Evolutionary conservation across 2,113 vertebrate genomes (phyloP).

Genomic region (Ageneiosus marmoratus): DNA sequence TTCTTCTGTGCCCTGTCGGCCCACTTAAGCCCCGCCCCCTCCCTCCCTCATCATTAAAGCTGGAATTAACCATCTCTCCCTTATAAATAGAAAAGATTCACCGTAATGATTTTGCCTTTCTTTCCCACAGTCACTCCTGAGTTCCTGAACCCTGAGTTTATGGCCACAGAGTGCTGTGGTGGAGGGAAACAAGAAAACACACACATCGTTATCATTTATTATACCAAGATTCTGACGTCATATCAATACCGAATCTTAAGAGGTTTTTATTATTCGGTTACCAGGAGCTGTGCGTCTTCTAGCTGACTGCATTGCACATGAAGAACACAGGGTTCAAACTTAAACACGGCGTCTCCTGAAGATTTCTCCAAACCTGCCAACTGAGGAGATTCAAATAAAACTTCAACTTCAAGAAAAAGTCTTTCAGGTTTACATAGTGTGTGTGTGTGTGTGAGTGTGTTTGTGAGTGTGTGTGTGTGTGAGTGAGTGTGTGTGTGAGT

Average conservation of each 20-base stretch:
- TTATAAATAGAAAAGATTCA: too few species aligned
- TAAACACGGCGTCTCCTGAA: conserved; percentile 77
- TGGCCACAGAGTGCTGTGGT: conserved; percentile 81
- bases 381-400: conserved; percentile 62
- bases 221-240: not conserved
- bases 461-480: not conserved
- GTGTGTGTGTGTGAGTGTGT: not conserved
- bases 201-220: too few species aligned
- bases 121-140: conserved; percentile 89
- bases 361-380: conserved; percentile 70
- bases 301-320: conserved; percentile 85
- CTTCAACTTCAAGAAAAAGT: not conserved
- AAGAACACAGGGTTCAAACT: conserved; percentile 92
- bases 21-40: not conserved
- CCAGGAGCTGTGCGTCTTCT: conserved; percentile 87
- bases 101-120: conserved; percentile 88
- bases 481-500: not conserved
- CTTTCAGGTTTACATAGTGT: not conserved
- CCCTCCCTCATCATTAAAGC: not conserved
- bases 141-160: conserved; percentile 91
- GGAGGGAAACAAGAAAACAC: not conserved
- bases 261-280: conserved; percentile 59
- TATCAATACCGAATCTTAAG: too few species aligned
- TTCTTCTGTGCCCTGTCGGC: not conserved
- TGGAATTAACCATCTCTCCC: not conserved